Base-by-base conservation (phyloP, 2,113 vertebrate species). In the Dasypus novemcinctus region DNA sequence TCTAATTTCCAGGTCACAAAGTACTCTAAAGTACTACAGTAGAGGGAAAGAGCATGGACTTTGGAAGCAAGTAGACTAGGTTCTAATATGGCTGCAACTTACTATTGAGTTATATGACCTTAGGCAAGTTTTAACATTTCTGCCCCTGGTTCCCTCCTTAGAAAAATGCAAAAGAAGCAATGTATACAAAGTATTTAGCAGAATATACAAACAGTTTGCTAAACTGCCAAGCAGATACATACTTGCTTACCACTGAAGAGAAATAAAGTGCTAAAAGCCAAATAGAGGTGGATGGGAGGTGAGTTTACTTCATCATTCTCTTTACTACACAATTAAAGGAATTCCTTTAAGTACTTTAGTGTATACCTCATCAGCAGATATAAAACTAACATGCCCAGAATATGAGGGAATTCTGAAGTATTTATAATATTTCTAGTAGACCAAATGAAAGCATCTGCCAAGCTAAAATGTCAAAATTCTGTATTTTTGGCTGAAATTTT, bases 341-440 rank as follows among this genome's bases (percentile, higher is more conserved):
- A 5, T 27, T 89, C 33, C 63, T 69, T 63, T 41, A 78, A 61
- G 27, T 4, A 31, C 59, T 64, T 59, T 12, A 59, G 6, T 15
- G 29, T 21, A 10, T 8, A 57, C n/a, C 49, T 25, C 33, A 54
- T 38, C 17, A 54, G 64, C 2, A 8, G 8, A 41, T 78, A 46
- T 5, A 29, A 93, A 83, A 71, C 64, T n/a, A 69, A 93, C 64
- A 54, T 72, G 72, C 36, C 23, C 1, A 81, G 36, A 92, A 94
- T 38, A n/a, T 81, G 54, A 84, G 12, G 20, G 49, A 95, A 93
- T 57, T 86, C 1, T 81, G 29, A 95, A 49, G 21, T 20, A 68
- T 59, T 94, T 92, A 43, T 49, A 66, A 74, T 52, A 33, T 92
- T 91, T 96, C 89, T 92, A 66, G 64, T 92, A 71, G 46, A 82